Evolutionary conservation across 2,888 invertebrate genomes (phyloP), one percentile per base, ranked within the genome.

Genomic region (Schrankia costaestrigalis): DNA sequence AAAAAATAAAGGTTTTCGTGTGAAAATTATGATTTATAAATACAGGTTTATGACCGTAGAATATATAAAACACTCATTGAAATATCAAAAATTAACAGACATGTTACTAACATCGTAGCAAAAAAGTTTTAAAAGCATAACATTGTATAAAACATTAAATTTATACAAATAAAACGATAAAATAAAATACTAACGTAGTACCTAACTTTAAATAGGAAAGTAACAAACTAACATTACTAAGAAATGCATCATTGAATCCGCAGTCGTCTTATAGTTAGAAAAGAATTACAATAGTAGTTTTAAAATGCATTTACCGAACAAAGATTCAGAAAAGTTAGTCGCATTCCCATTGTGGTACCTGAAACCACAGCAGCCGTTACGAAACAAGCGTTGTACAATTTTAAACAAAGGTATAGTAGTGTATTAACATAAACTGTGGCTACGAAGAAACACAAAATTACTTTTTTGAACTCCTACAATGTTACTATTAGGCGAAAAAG

Each of bases 391-490:
- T 76, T 74, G 80, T 68, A 76, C 72, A 80, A 78, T 84, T 84
- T 84, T 74, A 78, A 84, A 82, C 77, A 81, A 81, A 81, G 68
- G 68, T 78, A 78, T 78, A 71, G 74, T 60, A 53, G 46, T 52
- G 61, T 63, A 84, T 84, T 86, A 85, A 66, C 83, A 85, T 85
- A 85, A 84, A 82, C 73, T 70, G 77, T 63, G 64, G 66, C 69
- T 71, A 60, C 60, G 66, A 68, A 61, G 63, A 62, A 68, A 65
- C 65, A 58, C 69, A 66, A 75, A 84, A 85, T 83, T 79, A 77
- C 81, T 84, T 85, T 86, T 84, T 84, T 84, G 81, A 87, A 86
- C 84, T 83, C 69, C 59, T 67, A 72, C 77, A 78, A 71, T 77
- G 76, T 77, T 76, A 74, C 77, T 79, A 76, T 55, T 55, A 52